A percentile compares a stretch with the other conserved stretches of the same genome.
Conservation (phyloP, 2,797 vertebrate species). For the Syndactyla subalaris region DNA sequence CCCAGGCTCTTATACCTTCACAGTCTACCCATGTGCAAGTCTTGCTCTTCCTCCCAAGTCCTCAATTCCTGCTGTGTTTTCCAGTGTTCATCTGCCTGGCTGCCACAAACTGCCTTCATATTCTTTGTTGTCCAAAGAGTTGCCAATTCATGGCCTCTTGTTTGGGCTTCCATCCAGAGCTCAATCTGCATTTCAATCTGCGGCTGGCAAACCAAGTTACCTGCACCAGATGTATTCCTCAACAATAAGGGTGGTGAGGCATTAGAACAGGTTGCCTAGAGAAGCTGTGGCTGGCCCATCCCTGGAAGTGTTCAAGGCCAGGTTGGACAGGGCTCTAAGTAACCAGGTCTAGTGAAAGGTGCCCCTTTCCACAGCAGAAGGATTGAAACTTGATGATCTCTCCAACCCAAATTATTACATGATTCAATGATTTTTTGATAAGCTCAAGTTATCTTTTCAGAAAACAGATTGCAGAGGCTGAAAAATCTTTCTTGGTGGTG, state of each 20-base stretch:
- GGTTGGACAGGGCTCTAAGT: not conserved
- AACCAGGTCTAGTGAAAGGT: not conserved
- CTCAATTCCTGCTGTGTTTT: not conserved
- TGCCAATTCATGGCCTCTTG: not conserved
- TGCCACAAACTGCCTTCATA: not conserved
- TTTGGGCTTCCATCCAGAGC: not conserved
- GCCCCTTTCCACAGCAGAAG: not conserved
- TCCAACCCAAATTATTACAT: not conserved
- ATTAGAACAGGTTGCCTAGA: not conserved
- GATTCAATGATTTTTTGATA: not conserved
- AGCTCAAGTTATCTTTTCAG: not conserved
- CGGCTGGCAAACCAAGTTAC: not conserved
- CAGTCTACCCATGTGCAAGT: rapidly evolving
- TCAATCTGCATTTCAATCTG: not conserved
- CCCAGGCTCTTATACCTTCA: not conserved
- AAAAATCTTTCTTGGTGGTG: not conserved
- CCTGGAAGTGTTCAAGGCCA: not conserved
- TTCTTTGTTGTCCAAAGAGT: not conserved
- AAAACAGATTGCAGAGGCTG: not conserved
- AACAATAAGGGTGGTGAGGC: not conserved
- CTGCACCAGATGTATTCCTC: not conserved
- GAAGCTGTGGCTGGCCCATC: not conserved
- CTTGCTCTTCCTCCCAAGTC: not conserved
- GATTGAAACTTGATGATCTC: not conserved
- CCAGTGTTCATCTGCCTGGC: not conserved